A percentile compares a stretch with the other conserved stretches of the same genome.
phyloP scores from a whole-genome alignment of 2,797 vertebrate genomes.

The Poecilia picta region DNA sequence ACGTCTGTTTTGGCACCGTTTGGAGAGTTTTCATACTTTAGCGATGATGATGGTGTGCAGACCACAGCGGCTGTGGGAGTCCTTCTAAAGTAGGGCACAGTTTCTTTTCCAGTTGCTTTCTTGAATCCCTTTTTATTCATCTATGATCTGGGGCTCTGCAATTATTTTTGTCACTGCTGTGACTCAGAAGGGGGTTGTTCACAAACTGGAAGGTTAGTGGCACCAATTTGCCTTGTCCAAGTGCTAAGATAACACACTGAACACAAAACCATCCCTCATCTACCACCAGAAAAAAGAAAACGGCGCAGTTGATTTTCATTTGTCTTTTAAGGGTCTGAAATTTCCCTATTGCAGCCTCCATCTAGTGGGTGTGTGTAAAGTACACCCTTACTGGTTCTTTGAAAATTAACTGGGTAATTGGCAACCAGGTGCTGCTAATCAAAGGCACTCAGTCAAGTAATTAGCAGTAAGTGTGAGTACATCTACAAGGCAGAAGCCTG shows the following conservation, averaged over 20 bases:
- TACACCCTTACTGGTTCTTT: neutral
- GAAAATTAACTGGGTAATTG: neutral
- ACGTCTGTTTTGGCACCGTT: neutral
- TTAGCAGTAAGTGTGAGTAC: neutral
- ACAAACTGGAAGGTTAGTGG: neutral
- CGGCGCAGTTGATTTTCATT: neutral
- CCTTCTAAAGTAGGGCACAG: neutral
- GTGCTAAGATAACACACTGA: neutral
- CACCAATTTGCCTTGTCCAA: neutral
- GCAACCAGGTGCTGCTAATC: constrained; percentile 1
- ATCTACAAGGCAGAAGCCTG: neutral
- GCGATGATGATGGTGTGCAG: neutral
- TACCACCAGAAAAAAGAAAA: neutral
- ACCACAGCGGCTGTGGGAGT: neutral
- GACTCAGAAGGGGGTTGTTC: neutral
- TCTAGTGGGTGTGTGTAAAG: neutral
- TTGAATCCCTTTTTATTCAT: constrained; percentile 2
- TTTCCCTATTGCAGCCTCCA: neutral
- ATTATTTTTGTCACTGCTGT: neutral
- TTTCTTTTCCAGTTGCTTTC: neutral
- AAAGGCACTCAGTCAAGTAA: constrained; percentile 2
- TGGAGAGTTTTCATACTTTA: neutral
- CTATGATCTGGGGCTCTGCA: neutral
- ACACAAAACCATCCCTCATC: neutral
- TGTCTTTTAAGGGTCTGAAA: neutral